Evolutionary conservation across 1,140 invertebrate species (phyloP).

Genomic region (Aporrectodea caliginosa): DNA sequence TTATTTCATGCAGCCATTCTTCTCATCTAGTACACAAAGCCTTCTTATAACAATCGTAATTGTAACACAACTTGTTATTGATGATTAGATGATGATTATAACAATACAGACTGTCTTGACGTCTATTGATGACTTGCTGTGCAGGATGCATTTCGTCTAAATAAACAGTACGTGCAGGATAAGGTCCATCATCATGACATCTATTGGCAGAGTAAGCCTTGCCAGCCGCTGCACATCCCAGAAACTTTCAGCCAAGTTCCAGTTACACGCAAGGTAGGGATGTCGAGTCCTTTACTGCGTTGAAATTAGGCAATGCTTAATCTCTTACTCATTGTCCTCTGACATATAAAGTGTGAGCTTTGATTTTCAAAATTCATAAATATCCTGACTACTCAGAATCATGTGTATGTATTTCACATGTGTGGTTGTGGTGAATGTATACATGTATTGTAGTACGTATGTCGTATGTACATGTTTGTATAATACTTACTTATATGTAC

Average conservation of each 20-base stretch:
- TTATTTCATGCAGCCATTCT: not conserved
- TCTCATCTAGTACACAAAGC: too few species aligned
- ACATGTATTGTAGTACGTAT: too few species aligned
- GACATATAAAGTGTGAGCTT: too few species aligned
- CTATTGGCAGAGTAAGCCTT: slow-evolving; percentile 37
- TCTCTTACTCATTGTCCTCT: too few species aligned
- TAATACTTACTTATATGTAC: too few species aligned
- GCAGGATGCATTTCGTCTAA: not conserved
- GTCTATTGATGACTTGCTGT: not conserved
- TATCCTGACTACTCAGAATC: too few species aligned
- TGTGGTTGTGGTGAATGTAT: too few species aligned
- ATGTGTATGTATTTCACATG: too few species aligned
- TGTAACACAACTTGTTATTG: not conserved
- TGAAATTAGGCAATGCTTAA: too few species aligned
- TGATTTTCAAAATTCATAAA: too few species aligned
- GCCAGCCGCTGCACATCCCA: slow-evolving; percentile 42
- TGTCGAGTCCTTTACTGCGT: too few species aligned
- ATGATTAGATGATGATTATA: not conserved
- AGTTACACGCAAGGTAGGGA: slow-evolving; percentile 44
- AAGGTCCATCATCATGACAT: slow-evolving; percentile 32
- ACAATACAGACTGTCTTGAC: not conserved
- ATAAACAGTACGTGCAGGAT: not conserved
- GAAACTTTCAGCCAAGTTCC: slow-evolving; percentile 44
- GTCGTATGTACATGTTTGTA: too few species aligned
- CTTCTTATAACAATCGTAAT: not conserved